Base-by-base conservation (phyloP, 2,797 vertebrate species). In the Mustela erminea region DNA sequence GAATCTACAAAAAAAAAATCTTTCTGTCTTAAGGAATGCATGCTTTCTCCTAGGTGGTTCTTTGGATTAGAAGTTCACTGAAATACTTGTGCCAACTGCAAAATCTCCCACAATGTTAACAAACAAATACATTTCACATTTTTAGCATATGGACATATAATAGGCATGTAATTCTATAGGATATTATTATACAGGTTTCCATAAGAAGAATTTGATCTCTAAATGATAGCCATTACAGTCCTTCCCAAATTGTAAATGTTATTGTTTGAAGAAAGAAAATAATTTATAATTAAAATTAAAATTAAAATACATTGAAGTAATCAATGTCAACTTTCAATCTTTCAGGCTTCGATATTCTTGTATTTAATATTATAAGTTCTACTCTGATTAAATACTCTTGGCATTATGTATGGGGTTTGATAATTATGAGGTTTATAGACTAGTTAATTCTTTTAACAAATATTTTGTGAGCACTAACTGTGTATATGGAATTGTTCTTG, bases 131-230 rank as follows among this genome's bases (percentile, higher is more conserved):
- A 75, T 85, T 95, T 87, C 81, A 87, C 84, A 90, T 83, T 97
- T 97, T 94, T 86, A 96, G 49, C 87, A 95, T 52, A 35, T 74
- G 25, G 41, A 38, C 21, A 43, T 74, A 43, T 27, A 74, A 43
- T 87, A 96, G 64, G 43, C 87, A 66, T 87, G 54, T 21, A 77
- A 52, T 93, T 90, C 86, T 70, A 58, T n/a, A 94, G 83, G 62
- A 92, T 78, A 78, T 92, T 96, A 75, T 96, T 87, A 90, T 66
- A 77, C 35, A 90, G 93, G 87, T 89, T 97, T 95, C 97, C 87
- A 91, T 96, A 82, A 96, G 84, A 96, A 94, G 75, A 93, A 96
- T 89, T 96, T 95, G 52, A 95, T 97, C 70, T 97, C 95, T 96
- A 81, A 95, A 85, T 96, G 80, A 95, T 64, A 96, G 64, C 83